Evolutionary conservation across 2,888 invertebrate species (phyloP).

Genomic region (Tetragnatha montana): DNA sequence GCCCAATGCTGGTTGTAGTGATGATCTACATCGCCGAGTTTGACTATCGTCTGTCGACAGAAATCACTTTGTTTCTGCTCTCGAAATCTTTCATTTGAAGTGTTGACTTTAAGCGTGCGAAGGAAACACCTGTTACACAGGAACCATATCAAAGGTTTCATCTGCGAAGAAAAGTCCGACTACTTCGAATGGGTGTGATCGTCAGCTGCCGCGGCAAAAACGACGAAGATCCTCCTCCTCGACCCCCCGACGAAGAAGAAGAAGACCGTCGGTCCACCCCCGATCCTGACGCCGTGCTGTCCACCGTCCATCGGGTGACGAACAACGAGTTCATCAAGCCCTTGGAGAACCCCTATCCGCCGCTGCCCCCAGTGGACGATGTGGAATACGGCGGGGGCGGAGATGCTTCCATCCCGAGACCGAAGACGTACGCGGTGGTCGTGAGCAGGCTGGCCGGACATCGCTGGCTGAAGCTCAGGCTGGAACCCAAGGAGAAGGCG

Average conservation of each 20-base stretch:
- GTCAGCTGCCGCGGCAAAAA: slow-evolving; percentile 58
- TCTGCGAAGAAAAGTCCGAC: background rate
- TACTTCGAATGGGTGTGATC: slow-evolving; percentile 57
- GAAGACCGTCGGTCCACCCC: slow-evolving; percentile 4
- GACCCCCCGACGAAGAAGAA: too few species aligned
- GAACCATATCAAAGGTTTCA: too few species aligned
- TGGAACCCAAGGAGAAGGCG: slow-evolving; percentile 48
- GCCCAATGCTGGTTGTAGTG: too few species aligned
- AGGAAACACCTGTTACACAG: too few species aligned
- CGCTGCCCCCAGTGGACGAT: slow-evolving; percentile 64
- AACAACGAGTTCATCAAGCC: slow-evolving; percentile 61
- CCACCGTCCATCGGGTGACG: slow-evolving; percentile 40
- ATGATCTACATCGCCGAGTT: too few species aligned
- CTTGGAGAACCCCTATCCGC: slow-evolving; percentile 55
- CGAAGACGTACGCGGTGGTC: slow-evolving; percentile 63
- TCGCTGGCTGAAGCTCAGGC: slow-evolving; percentile 50
- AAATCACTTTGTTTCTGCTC: too few species aligned
- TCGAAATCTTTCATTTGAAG: too few species aligned
- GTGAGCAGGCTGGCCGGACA: slow-evolving; percentile 66
- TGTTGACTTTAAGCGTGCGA: too few species aligned
- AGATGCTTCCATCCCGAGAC: slow-evolving; percentile 20
- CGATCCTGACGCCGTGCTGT: slow-evolving; percentile 41
- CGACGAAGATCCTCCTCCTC: background rate
- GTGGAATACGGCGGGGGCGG: slow-evolving; percentile 53
- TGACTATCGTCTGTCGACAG: too few species aligned